These are phyloP conservation scores for Echinops telfairi DNA, from an alignment of 2,113 vertebrate species.

Conservation along the genomic window DNA sequence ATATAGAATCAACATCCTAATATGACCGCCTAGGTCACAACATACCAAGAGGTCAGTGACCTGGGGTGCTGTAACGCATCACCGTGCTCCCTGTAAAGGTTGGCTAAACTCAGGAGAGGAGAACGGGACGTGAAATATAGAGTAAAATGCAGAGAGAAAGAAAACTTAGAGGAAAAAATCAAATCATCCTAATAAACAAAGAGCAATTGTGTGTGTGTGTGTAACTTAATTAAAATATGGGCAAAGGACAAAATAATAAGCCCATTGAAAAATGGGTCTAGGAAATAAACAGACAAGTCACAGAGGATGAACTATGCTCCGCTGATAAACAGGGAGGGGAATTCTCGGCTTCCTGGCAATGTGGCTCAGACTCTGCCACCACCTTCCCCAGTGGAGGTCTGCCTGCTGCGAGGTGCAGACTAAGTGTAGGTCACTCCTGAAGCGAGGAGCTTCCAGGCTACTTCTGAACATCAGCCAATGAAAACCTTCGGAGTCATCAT, in stretches of 20 bases:
- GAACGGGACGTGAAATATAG: not conserved
- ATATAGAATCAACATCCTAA: not conserved
- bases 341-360: not conserved
- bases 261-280: not conserved
- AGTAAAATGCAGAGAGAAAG: not conserved
- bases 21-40: accelerated
- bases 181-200: not conserved
- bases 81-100: not conserved
- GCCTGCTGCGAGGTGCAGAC: not conserved
- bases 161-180: not conserved
- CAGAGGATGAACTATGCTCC: not conserved
- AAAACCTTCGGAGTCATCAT: not conserved
- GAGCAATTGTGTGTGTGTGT: no score
- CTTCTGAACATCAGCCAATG: not conserved
- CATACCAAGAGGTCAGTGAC: not conserved
- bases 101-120: not conserved
- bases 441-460: not conserved
- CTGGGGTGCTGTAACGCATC: no score
- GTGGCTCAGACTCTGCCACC: not conserved
- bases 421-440: not conserved
- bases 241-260: not conserved
- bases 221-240: no score
- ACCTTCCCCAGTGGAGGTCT: not conserved
- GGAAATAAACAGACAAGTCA: not conserved
- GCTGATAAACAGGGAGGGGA: not conserved